A percentile compares a stretch with the other conserved stretches of the same genome.
phyloP scores from a whole-genome alignment of 2,888 invertebrate species.

The Leptopilina syphax region DNA sequence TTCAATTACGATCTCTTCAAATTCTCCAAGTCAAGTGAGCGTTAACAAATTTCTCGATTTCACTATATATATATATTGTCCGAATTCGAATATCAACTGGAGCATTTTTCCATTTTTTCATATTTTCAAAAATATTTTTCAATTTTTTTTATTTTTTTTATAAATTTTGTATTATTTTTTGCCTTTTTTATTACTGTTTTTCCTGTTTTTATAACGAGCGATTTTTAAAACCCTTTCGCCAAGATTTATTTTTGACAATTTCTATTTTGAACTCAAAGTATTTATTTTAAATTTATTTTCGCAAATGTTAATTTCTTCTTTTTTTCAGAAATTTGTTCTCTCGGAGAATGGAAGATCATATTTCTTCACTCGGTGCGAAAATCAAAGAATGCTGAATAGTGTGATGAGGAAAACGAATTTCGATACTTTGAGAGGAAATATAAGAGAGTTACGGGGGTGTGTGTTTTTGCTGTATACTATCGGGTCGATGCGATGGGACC shows the following conservation, averaged over 20 bases:
- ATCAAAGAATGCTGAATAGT: slow-evolving; percentile 15
- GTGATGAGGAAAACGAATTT: slow-evolving; percentile 48
- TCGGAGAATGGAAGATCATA: not conserved
- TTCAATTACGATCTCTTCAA: slow-evolving; percentile 61
- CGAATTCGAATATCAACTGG: not conserved
- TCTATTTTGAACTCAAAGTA: no score
- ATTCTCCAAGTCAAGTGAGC: slow-evolving; percentile 40
- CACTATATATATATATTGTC: slow-evolving; percentile 22
- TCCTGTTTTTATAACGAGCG: no score
- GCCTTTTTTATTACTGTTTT: no score
- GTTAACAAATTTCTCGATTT: slow-evolving; percentile 32
- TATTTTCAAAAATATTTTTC: no score
- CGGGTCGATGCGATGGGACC: slow-evolving; percentile 56
- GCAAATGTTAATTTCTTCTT: no score
- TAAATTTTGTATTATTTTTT: no score
- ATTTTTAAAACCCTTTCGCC: no score
- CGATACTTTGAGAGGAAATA: slow-evolving; percentile 35
- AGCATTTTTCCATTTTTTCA: no score
- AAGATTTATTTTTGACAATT: no score
- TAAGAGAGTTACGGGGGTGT: slow-evolving; percentile 2
- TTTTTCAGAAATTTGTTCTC: no score
- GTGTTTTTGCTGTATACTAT: not conserved
- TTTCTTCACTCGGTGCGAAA: not conserved
- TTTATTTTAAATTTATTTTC: no score
- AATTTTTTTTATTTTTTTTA: no score